Evolutionary conservation across 2,797 vertebrate species (phyloP), one percentile per base, ranked within the genome.

Genomic region (Heterohyrax brucei): DNA sequence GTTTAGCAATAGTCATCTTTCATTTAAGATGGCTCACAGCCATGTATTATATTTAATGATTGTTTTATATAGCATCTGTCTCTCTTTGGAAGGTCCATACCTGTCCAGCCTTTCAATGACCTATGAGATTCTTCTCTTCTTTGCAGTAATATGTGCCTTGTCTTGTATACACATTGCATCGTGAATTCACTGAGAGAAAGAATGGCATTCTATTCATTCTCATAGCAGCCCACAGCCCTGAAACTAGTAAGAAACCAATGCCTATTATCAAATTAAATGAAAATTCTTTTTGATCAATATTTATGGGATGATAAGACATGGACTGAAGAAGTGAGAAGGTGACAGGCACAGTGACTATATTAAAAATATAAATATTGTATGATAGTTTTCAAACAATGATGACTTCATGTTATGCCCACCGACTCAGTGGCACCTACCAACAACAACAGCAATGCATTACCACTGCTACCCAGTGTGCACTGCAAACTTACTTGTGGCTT

Each of bases 251-350:
- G 14, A 84, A 10, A 72, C 91, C 39, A 75, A 84, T 50, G 21
- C n/a, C 79, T 83, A 70, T 88, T 90, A 88, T 88, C 44, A 90
- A 92, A n/a, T 89, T 56, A 89, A 77, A 86, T 91, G 89, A 96
- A 95, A 77, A 50, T 68, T 91, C 0, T 19, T 19, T 56, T 79
- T 80, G 39, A 83, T 92, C 39, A 86, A 91, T 26, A 70, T 56
- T 87, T 59, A 91, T 91, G 24, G 33, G 24, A 78, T 78, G 14
- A 92, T 44, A 89, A 91, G 22, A 81, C 13, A 87, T 2, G 78
- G 26, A 92, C 73, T 73, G 91, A 92, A 95, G 39, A 16, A 89
- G 22, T 5, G 21, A 87, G 18, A 70, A 85, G 28, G 78, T 73
- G 7, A 93, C 16, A 50, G 64, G 18, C 8, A 53, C 8, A 66